phyloP scores from a whole-genome alignment of 2,797 vertebrate species.

The Clarias laeviceps region DNA sequence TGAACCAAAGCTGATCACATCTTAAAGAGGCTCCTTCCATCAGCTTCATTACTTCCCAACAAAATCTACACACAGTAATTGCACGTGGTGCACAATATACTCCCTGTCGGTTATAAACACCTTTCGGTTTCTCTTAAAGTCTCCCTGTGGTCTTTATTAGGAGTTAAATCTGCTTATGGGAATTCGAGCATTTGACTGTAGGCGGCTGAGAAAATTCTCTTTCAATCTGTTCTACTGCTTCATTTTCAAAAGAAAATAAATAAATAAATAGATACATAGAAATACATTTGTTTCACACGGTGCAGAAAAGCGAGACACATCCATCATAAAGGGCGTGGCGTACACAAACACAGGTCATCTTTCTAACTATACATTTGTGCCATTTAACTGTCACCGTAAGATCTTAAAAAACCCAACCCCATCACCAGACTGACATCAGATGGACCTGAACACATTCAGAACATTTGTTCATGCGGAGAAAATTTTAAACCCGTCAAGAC shows the following conservation, averaged over 20 bases:
- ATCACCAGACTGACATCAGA: background rate
- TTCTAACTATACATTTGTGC: background rate
- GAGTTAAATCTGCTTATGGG: no score
- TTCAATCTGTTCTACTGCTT: no score
- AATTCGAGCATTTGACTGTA: background rate
- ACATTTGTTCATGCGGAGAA: conserved; percentile 9
- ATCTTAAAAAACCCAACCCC: background rate
- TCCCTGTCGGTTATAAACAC: background rate
- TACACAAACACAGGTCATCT: background rate
- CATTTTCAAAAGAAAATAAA: background rate
- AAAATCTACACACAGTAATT: background rate
- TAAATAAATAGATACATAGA: background rate
- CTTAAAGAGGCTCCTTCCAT: background rate
- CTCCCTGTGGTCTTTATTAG: no score
- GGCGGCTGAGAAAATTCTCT: background rate
- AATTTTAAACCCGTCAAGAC: background rate
- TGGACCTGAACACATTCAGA: background rate
- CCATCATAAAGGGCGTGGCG: background rate
- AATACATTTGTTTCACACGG: background rate
- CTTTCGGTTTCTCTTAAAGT: background rate
- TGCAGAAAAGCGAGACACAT: background rate
- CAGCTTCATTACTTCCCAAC: background rate
- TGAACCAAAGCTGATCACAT: conserved; percentile 14
- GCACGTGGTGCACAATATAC: background rate
- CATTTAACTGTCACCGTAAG: background rate